These are phyloP conservation scores for Heteromurus nitidus DNA, from an alignment of 2,888 invertebrate genomes.

Conservation along the genomic window DNA sequence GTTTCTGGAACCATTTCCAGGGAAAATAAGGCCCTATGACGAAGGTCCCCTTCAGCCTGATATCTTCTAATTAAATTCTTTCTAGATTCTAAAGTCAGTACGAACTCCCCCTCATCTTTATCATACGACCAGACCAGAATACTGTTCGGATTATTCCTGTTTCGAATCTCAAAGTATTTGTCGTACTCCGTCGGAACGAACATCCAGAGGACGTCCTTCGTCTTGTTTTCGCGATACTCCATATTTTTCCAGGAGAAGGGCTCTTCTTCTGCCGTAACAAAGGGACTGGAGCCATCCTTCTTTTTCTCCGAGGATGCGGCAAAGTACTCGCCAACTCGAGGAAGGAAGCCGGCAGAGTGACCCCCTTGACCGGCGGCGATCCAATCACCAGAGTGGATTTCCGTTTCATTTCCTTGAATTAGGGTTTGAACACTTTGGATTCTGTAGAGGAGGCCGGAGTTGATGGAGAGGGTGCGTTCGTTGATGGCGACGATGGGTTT, in stretches of 20 bases:
- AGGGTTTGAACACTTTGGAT: slow-evolving; percentile 36
- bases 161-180: slow-evolving; percentile 37
- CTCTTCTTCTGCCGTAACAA: slow-evolving; percentile 30
- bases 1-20: slow-evolving; percentile 6
- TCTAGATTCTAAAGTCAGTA: slow-evolving; percentile 27
- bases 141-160: slow-evolving; percentile 22
- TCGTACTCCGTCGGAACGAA: slow-evolving; percentile 32
- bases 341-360: neutral
- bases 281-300: slow-evolving; percentile 7
- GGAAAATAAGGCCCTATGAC: slow-evolving; percentile 7
- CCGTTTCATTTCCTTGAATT: neutral
- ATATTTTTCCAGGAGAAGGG: slow-evolving; percentile 3
- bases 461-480: neutral
- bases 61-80: slow-evolving; percentile 13
- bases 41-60: slow-evolving; percentile 1
- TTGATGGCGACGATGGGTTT: neutral
- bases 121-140: slow-evolving; percentile 30
- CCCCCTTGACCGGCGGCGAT: neutral
- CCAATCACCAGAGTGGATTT: neutral
- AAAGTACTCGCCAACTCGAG: slow-evolving; percentile 15
- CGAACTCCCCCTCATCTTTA: slow-evolving; percentile 31
- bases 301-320: neutral
- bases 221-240: slow-evolving; percentile 11
- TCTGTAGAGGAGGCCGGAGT: slow-evolving; percentile 26
- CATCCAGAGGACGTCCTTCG: slow-evolving; percentile 30